phyloP scores from a whole-genome alignment of 2,888 invertebrate genomes.

The Chorisops tibialis region DNA sequence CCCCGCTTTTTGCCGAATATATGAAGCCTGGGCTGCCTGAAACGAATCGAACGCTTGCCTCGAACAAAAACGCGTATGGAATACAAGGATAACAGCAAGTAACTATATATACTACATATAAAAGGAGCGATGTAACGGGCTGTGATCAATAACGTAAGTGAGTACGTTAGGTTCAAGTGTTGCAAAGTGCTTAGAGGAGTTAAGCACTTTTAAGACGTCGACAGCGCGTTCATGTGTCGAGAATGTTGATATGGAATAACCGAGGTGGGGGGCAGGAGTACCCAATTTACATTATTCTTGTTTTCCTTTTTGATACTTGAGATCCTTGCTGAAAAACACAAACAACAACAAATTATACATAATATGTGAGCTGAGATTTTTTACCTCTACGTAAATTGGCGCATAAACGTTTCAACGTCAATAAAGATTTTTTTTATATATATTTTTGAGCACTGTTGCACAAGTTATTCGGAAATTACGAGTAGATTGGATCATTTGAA shows the following conservation, averaged over 20 bases:
- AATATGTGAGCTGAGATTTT: slow-evolving; percentile 28
- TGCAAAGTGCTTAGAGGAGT: slow-evolving; percentile 30
- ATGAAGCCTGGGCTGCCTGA: too few species aligned
- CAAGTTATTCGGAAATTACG: too few species aligned
- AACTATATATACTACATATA: too few species aligned
- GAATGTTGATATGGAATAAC: slow-evolving; percentile 12
- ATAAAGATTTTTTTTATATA: too few species aligned
- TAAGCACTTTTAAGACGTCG: slow-evolving; percentile 30
- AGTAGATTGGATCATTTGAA: too few species aligned
- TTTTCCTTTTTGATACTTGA: too few species aligned
- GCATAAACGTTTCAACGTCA: slow-evolving; percentile 12
- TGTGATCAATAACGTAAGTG: slow-evolving; percentile 30
- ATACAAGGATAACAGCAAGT: too few species aligned
- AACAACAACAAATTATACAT: slow-evolving; percentile 23
- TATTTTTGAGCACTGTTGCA: too few species aligned
- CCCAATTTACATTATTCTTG: slow-evolving; percentile 31
- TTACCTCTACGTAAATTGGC: slow-evolving; percentile 3
- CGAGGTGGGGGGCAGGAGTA: slow-evolving; percentile 24
- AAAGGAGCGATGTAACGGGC: slow-evolving; percentile 22
- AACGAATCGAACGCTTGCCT: too few species aligned
- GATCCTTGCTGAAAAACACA: too few species aligned
- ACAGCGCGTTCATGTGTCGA: slow-evolving; percentile 19
- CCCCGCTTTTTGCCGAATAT: not conserved
- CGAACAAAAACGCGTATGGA: too few species aligned
- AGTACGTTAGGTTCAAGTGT: slow-evolving; percentile 32